phyloP scores from a whole-genome alignment of 2,797 vertebrate genomes.

The Aphelocoma californica region DNA sequence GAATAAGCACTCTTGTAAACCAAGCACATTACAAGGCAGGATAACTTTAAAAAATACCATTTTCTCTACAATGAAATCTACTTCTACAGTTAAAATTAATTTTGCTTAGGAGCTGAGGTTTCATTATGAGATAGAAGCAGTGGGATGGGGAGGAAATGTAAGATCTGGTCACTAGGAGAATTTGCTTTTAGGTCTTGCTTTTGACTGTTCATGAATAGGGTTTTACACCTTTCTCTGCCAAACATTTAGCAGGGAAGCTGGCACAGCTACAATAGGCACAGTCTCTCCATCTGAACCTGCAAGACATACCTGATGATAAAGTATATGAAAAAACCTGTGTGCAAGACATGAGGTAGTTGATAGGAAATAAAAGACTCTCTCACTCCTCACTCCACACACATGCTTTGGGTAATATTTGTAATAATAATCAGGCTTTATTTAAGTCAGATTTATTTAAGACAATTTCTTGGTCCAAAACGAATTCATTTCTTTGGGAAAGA shows the following conservation, averaged over 20 bases:
- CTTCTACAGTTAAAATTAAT: not conserved
- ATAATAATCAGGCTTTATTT: not conserved
- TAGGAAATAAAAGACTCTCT: not conserved
- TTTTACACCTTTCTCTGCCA: constrained; percentile 34
- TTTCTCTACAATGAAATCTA: not conserved
- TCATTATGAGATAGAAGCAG: not conserved
- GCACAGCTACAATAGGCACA: not conserved
- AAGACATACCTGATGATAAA: not conserved
- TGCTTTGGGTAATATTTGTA: not conserved
- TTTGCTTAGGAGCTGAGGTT: not conserved
- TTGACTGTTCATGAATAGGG: not conserved
- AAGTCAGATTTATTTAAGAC: not conserved
- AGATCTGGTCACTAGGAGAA: not conserved
- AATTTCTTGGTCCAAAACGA: not conserved
- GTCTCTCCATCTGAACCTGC: constrained; percentile 8
- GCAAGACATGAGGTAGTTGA: not conserved
- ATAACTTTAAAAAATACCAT: not conserved
- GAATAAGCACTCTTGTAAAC: not conserved
- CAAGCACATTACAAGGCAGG: not conserved
- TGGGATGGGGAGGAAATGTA: not conserved
- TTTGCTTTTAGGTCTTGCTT: not conserved
- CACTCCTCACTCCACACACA: not conserved
- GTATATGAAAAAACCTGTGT: not conserved
- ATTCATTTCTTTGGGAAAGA: not conserved
- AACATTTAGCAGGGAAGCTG: constrained; percentile 37